Percentiles rank a stretch among this genome's conserved stretches.
Evolutionary conservation across 2,888 invertebrate genomes (phyloP).

Genomic region (Pollenia griseotomentosa): DNA sequence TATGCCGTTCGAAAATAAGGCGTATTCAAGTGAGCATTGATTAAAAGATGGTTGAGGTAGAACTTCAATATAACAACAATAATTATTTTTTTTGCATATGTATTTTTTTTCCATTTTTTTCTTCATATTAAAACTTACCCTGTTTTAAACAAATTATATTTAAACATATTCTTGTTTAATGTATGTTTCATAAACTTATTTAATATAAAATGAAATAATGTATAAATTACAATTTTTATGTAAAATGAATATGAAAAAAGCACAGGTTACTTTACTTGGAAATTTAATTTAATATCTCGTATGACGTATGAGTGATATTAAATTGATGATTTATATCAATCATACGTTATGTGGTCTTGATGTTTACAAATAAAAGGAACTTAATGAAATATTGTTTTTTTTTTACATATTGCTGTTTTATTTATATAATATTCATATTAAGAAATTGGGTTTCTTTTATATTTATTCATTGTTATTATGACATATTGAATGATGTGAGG

Average conservation of each 20-base stretch:
- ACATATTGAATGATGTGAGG: conserved; percentile 19
- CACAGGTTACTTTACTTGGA: conserved; percentile 32
- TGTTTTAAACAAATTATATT: conserved; percentile 41
- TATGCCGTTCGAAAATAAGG: no score
- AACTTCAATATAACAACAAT: no score
- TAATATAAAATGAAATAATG: conserved; percentile 35
- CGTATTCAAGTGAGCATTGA: no score
- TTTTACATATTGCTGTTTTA: conserved; percentile 14
- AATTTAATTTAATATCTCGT: conserved; percentile 7
- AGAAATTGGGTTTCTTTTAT: background rate
- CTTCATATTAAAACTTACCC: background rate
- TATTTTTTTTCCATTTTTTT: no score
- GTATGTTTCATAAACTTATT: background rate
- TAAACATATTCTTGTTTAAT: conserved; percentile 17
- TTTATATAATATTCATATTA: background rate
- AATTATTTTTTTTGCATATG: no score
- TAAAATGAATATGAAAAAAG: background rate
- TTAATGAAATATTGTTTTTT: background rate
- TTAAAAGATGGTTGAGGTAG: no score
- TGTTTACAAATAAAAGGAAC: conserved; percentile 41
- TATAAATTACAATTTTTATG: conserved; percentile 39
- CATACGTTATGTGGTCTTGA: conserved; percentile 50
- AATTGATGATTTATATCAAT: conserved; percentile 60
- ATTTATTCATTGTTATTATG: conserved; percentile 39
- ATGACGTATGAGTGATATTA: conserved; percentile 62